Conservation (phyloP, 2,797 vertebrate species). For the Moxostoma hubbsi region DNA sequence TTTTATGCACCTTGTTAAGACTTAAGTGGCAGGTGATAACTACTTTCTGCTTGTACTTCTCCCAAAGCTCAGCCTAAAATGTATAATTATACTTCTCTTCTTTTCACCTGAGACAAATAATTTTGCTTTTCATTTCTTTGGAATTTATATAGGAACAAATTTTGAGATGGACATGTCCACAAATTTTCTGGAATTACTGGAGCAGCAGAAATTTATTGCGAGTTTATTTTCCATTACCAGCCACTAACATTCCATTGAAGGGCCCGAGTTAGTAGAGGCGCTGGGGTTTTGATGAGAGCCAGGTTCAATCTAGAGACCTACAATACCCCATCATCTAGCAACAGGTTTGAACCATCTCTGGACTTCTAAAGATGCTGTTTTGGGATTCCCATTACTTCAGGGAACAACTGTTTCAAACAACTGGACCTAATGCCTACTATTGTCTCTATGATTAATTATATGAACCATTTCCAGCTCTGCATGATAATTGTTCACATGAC, state of each 20-base stretch:
- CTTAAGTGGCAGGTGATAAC: neutral
- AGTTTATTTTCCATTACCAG: conserved; percentile 50
- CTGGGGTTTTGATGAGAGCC: conserved; percentile 8
- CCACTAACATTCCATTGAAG: conserved; percentile 31
- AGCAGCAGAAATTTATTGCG: conserved; percentile 3
- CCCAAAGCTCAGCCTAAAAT: neutral
- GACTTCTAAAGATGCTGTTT: neutral
- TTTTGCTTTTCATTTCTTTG: neutral
- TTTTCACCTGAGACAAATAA: neutral
- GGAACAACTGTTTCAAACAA: neutral
- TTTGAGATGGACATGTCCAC: neutral
- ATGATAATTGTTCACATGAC: neutral
- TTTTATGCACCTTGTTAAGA: neutral
- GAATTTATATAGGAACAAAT: neutral
- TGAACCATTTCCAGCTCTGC: neutral
- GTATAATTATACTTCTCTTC: neutral
- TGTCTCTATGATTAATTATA: neutral
- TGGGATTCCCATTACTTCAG: neutral
- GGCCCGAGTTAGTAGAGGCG: neutral
- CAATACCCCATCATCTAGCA: neutral
- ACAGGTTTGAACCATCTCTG: neutral
- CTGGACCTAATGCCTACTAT: neutral
- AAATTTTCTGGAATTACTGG: conserved; percentile 26
- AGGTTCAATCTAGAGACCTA: neutral
- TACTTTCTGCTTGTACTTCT: neutral